Conservation (phyloP, 1,140 invertebrate species). For the Alviniconcha marisindica region DNA sequence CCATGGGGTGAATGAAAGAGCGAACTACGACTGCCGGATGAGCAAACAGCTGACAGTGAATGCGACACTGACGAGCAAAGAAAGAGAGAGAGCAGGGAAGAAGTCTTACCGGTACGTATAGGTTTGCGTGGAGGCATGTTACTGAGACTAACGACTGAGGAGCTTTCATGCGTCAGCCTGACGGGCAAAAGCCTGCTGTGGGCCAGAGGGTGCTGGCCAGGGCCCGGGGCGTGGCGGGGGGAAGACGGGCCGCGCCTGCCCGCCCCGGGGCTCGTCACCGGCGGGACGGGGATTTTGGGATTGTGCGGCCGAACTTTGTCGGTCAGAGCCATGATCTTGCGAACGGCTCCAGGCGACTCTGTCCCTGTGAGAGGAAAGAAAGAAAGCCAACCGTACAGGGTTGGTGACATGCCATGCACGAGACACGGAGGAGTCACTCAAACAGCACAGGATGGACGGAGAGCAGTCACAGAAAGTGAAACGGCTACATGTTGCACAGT, state of each 20-base stretch:
- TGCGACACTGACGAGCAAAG: too few species aligned
- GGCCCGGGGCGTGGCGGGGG: constrained; percentile 55
- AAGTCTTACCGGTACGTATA: constrained; percentile 83
- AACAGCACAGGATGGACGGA: too few species aligned
- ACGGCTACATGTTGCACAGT: too few species aligned
- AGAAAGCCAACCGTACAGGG: constrained; percentile 25
- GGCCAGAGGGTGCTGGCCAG: not conserved
- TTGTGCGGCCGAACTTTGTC: constrained; percentile 85
- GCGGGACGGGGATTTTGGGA: constrained; percentile 68
- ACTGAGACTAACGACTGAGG: constrained; percentile 94
- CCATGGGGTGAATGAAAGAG: too few species aligned
- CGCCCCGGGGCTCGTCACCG: constrained; percentile 75
- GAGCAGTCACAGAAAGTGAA: too few species aligned
- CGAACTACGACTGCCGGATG: too few species aligned
- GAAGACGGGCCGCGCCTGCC: constrained; percentile 81
- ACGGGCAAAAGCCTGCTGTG: constrained; percentile 81
- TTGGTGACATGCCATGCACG: too few species aligned
- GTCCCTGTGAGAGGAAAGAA: constrained; percentile 80
- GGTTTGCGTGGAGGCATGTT: constrained; percentile 93
- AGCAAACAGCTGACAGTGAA: too few species aligned
- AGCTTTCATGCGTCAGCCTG: constrained; percentile 94
- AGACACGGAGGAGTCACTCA: too few species aligned
- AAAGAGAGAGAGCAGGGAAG: not conserved
- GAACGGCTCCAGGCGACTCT: constrained; percentile 95
- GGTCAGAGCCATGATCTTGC: constrained; percentile 93